Conservation (phyloP, 2,888 invertebrate genomes). For the Cerastoderma edule region DNA sequence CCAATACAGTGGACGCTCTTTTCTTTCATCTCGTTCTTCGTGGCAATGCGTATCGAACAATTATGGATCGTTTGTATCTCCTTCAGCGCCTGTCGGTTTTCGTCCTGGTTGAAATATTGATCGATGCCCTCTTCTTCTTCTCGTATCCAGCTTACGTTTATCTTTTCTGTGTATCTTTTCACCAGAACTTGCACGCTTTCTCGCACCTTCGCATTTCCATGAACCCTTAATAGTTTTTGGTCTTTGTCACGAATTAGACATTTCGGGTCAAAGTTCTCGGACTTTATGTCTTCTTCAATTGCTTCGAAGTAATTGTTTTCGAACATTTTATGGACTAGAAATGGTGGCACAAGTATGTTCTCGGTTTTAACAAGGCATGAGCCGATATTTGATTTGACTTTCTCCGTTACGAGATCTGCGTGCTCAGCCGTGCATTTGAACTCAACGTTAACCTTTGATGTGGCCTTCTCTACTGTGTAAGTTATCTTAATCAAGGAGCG, state of each 20-base stretch:
- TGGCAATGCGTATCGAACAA: slow-evolving; percentile 34
- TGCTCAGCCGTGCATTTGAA: slow-evolving; percentile 21
- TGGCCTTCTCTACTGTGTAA: background rate
- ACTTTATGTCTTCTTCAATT: slow-evolving; percentile 25
- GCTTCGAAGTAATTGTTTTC: background rate
- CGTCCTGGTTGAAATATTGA: slow-evolving; percentile 20
- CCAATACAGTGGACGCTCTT: slow-evolving; percentile 31
- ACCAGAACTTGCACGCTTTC: slow-evolving; percentile 20
- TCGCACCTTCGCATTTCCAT: slow-evolving; percentile 11
- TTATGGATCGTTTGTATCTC: slow-evolving; percentile 9
- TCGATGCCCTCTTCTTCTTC: slow-evolving; percentile 38
- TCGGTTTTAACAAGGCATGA: slow-evolving; percentile 20
- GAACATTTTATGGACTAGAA: slow-evolving; percentile 28
- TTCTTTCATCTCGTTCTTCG: slow-evolving; percentile 47
- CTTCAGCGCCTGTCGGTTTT: slow-evolving; percentile 1
- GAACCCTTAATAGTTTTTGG: background rate
- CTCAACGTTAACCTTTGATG: slow-evolving; percentile 20
- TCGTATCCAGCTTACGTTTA: slow-evolving; percentile 31
- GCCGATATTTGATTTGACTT: slow-evolving; percentile 22
- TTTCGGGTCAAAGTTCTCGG: background rate
- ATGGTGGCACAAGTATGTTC: slow-evolving; percentile 13
- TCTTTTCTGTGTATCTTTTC: slow-evolving; percentile 1
- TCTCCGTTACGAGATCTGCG: background rate
- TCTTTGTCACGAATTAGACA: background rate
- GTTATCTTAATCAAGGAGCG: slow-evolving; percentile 20